phyloP scores from a whole-genome alignment of 2,888 invertebrate genomes.

The Pammene fasciana region DNA sequence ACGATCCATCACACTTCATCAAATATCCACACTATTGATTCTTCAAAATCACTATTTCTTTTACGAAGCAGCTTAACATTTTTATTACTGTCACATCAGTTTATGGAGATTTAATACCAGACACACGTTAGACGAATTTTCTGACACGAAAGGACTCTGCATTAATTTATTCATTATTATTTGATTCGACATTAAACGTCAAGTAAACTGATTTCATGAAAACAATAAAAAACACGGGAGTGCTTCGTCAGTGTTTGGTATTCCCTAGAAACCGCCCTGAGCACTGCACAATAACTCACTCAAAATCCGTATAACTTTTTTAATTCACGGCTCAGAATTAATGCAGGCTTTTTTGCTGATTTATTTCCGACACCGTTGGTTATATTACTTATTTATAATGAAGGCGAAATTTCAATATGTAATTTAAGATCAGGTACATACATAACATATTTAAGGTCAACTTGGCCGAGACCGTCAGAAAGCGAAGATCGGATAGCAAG shows the following conservation, averaged over 20 bases:
- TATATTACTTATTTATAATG: too few relatives aligned
- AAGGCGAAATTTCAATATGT: not conserved
- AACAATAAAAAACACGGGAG: conserved; percentile 37
- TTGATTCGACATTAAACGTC: conserved; percentile 22
- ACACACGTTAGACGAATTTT: not conserved
- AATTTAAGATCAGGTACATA: not conserved
- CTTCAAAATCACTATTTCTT: conserved; percentile 36
- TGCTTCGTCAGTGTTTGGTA: conserved; percentile 47
- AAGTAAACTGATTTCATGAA: conserved; percentile 30
- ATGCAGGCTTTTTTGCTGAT: conserved; percentile 72
- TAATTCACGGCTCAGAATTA: conserved; percentile 76
- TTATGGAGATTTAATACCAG: not conserved
- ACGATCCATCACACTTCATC: conserved; percentile 68
- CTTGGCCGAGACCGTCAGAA: too few relatives aligned
- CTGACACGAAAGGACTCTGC: conserved; percentile 5
- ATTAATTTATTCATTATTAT: conserved; percentile 33
- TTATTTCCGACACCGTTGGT: conserved; percentile 66
- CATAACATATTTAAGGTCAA: not conserved
- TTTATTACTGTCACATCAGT: conserved; percentile 2
- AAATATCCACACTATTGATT: conserved; percentile 46
- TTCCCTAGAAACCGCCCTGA: conserved; percentile 60
- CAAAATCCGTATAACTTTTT: conserved; percentile 80
- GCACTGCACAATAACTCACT: conserved; percentile 79
- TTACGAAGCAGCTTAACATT: conserved; percentile 33
- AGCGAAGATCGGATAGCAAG: too few relatives aligned